Evolutionary conservation across 2,888 invertebrate species (phyloP).

Genomic region (Plutella xylostella): DNA sequence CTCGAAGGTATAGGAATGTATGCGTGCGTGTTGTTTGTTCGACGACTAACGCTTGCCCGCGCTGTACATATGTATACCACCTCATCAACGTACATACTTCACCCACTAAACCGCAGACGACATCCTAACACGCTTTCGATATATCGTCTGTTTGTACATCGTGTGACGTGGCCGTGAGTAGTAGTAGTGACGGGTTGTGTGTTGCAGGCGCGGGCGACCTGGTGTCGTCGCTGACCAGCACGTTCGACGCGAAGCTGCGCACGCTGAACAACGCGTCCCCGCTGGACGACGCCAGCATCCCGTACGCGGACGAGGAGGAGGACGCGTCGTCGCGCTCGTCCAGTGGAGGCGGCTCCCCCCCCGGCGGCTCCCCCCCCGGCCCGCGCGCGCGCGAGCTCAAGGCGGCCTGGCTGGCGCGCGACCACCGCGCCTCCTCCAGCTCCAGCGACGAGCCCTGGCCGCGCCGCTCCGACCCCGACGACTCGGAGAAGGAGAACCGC

Average conservation of each 20-base stretch:
- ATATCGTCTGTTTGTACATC: constrained; percentile 10
- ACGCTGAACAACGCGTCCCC: constrained; percentile 77
- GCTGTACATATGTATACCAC: constrained; percentile 21
- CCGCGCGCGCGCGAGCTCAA: constrained; percentile 51
- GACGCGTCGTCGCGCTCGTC: constrained; percentile 41
- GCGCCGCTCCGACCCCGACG: constrained; percentile 34
- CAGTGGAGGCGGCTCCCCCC: constrained; percentile 34
- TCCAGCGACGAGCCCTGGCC: constrained; percentile 36
- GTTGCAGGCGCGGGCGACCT: constrained; percentile 85
- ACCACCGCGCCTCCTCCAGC: constrained; percentile 45
- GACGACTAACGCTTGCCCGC: constrained; percentile 15
- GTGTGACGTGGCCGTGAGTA: not conserved
- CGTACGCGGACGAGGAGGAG: constrained; percentile 74
- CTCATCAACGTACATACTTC: constrained; percentile 30
- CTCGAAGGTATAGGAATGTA: constrained; percentile 66
- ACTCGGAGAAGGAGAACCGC: constrained; percentile 57
- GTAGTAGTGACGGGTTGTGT: constrained; percentile 17
- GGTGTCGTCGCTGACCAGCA: constrained; percentile 83
- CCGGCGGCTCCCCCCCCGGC: constrained; percentile 21
- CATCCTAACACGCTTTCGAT: constrained; percentile 41
- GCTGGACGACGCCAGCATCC: constrained; percentile 76
- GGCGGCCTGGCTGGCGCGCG: constrained; percentile 58
- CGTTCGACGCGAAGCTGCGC: constrained; percentile 86
- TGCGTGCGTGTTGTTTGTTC: constrained; percentile 52
- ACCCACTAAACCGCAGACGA: constrained; percentile 29